Percentiles rank a stretch among this genome's conserved stretches.
Conservation (phyloP, 2,888 invertebrate genomes). For the Phaedon cochleariae region DNA sequence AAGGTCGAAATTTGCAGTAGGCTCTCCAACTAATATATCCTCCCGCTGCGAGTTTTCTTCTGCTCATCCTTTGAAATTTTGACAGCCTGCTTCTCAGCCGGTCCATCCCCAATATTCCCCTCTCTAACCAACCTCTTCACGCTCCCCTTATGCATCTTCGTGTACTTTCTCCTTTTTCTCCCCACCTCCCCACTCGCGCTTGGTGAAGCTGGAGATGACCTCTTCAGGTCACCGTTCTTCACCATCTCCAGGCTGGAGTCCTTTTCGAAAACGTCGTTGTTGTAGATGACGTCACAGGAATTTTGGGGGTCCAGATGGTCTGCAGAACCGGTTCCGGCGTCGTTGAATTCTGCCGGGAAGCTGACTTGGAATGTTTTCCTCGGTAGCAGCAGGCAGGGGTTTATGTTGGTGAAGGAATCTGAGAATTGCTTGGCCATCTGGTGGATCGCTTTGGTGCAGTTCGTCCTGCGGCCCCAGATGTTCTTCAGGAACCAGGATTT, state of each 20-base stretch:
- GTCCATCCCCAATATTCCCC: not conserved
- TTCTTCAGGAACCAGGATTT: constrained; percentile 45
- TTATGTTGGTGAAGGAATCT: constrained; percentile 36
- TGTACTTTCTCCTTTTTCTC: not conserved
- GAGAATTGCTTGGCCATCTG: constrained; percentile 38
- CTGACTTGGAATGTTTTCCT: constrained; percentile 36
- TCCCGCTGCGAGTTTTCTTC: constrained; percentile 17
- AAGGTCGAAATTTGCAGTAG: too few species aligned
- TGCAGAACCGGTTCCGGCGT: not conserved
- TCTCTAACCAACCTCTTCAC: constrained; percentile 9
- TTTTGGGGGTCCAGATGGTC: not conserved
- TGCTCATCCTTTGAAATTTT: not conserved
- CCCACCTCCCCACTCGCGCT: not conserved
- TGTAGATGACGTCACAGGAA: constrained; percentile 18
- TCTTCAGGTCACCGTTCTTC: not conserved
- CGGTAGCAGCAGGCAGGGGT: constrained; percentile 29
- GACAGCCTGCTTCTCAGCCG: not conserved
- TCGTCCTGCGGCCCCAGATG: constrained; percentile 37
- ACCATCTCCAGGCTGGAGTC: constrained; percentile 2
- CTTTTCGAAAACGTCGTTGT: constrained; percentile 6
- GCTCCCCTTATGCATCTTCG: not conserved
- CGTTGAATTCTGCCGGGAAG: constrained; percentile 19
- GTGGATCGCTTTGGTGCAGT: constrained; percentile 41
- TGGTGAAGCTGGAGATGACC: too few species aligned
- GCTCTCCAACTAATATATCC: too few species aligned